These are phyloP conservation scores for Geopemphigus sp. DNA, from an alignment of 1,140 invertebrate genomes.

Conservation along the genomic window DNA sequence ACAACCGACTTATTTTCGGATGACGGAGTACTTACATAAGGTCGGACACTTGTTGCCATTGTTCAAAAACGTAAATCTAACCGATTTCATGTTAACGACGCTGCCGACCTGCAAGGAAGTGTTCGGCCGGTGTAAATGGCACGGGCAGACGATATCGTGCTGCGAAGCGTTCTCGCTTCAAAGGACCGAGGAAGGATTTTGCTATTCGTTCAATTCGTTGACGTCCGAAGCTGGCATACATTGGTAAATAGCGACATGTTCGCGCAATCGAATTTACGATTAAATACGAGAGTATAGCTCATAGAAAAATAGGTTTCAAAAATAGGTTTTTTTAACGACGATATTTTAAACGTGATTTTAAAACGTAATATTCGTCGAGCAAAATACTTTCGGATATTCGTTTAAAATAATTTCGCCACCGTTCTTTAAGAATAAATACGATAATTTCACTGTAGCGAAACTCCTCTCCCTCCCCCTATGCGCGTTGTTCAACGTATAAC, in stretches of 20 bases:
- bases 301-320: too few species aligned
- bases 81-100: constrained; percentile 52
- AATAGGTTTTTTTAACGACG: too few species aligned
- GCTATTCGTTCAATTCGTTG: constrained; percentile 53
- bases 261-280: too few species aligned
- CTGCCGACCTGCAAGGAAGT: constrained; percentile 52
- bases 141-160: constrained; percentile 52
- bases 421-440: too few species aligned
- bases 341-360: too few species aligned
- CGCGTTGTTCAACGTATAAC: too few species aligned
- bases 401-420: too few species aligned
- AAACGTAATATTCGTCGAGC: background rate
- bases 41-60: constrained; percentile 31
- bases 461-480: too few species aligned
- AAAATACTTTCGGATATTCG: too few species aligned
- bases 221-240: constrained; percentile 50
- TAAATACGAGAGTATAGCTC: too few species aligned
- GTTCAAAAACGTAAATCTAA: constrained; percentile 48
- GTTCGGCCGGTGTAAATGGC: constrained; percentile 52
- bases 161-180: constrained; percentile 52
- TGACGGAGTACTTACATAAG: constrained; percentile 46
- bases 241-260: constrained; percentile 44
- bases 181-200: constrained; percentile 53
- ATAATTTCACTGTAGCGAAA: too few species aligned
- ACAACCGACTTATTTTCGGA: constrained; percentile 53